Percentiles rank a stretch among this genome's conserved stretches.
Conservation (phyloP, 2,797 vertebrate genomes). For the Salarias fasciatus region DNA sequence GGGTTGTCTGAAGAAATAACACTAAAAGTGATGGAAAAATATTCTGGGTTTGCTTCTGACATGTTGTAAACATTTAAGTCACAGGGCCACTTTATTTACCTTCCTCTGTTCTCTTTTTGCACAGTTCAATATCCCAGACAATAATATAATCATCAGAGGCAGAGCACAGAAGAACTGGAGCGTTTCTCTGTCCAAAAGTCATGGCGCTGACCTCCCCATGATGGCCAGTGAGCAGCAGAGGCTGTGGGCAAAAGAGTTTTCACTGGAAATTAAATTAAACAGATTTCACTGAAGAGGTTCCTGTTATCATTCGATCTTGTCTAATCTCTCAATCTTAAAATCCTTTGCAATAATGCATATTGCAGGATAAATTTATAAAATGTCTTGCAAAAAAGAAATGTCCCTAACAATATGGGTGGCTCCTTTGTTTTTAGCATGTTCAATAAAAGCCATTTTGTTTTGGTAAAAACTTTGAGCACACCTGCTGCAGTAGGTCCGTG, state of each 20-base stretch:
- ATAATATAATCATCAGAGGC: slow-evolving; percentile 83
- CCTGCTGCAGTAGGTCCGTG: slow-evolving; percentile 54
- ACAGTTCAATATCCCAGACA: slow-evolving; percentile 78
- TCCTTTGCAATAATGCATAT: too few relatives aligned
- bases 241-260: slow-evolving; percentile 49
- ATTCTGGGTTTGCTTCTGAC: too few relatives aligned
- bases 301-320: too few relatives aligned
- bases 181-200: slow-evolving; percentile 72
- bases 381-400: too few relatives aligned
- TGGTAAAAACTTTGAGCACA: slow-evolving; percentile 26
- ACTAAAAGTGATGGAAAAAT: too few relatives aligned
- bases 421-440: neutral
- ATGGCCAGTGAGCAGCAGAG: slow-evolving; percentile 78
- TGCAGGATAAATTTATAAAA: too few relatives aligned
- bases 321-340: too few relatives aligned
- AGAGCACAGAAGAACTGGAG: slow-evolving; percentile 76
- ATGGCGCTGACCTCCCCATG: slow-evolving; percentile 75
- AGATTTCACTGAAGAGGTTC: too few relatives aligned
- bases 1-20: too few relatives aligned
- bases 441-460: neutral
- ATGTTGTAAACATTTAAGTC: neutral
- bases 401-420: neutral
- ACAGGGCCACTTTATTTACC: slow-evolving; percentile 59
- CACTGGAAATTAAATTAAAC: neutral
- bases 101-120: slow-evolving; percentile 66